Evolutionary conservation across 2,888 invertebrate genomes (phyloP).

Genomic region (Polydrusus cervinus): DNA sequence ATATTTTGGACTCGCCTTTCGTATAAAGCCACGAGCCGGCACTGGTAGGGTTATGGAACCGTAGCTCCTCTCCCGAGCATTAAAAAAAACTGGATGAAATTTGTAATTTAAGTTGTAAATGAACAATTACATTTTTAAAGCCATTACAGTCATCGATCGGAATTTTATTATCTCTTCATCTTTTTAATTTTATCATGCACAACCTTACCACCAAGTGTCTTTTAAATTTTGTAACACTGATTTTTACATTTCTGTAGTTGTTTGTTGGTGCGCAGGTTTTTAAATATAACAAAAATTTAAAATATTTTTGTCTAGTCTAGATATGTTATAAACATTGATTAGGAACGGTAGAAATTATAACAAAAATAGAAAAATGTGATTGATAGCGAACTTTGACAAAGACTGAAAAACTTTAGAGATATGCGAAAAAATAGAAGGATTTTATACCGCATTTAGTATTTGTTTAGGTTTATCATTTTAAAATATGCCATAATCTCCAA

Average conservation of each 20-base stretch:
- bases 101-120: too few species aligned
- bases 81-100: too few species aligned
- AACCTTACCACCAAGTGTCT: conserved; percentile 37
- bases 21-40: too few species aligned
- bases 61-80: too few species aligned
- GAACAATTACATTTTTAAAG: too few species aligned
- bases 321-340: conserved; percentile 40
- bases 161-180: not conserved
- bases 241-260: conserved; percentile 47
- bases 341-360: conserved; percentile 38
- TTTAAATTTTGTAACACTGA: conserved; percentile 33
- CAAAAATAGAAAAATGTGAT: conserved; percentile 63
- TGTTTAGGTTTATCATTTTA: conserved; percentile 57
- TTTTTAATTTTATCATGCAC: conserved; percentile 9
- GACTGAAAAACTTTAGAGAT: conserved; percentile 66
- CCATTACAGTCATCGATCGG: not conserved
- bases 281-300: conserved; percentile 32
- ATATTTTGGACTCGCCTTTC: too few species aligned
- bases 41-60: too few species aligned
- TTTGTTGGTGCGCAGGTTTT: conserved; percentile 42
- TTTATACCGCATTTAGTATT: conserved; percentile 46
- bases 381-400: conserved; percentile 66
- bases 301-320: conserved; percentile 49
- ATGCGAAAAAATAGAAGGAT: conserved; percentile 56
- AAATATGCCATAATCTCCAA: conserved; percentile 67